Evolutionary conservation across 2,113 vertebrate species (phyloP), one percentile per base, ranked within the genome.

Genomic region (Phrynosoma platyrhinos): DNA sequence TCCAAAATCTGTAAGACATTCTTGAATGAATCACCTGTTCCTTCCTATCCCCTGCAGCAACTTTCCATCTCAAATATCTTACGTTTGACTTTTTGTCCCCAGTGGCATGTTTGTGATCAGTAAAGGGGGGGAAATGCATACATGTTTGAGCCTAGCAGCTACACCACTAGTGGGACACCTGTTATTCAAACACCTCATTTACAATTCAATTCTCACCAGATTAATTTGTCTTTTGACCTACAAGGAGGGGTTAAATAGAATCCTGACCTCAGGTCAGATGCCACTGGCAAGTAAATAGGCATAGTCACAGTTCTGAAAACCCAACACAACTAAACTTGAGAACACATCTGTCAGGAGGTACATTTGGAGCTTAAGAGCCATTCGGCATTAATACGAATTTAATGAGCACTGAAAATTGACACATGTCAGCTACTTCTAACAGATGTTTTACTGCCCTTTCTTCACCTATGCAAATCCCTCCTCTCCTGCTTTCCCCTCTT

Each of bases 201-300:
- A 93, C 97, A 97, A 94, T 96, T 95, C 94, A 95, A 93, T 95
- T 95, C 95, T 96, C 95, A 94, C 91, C 92, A 95, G 96, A 96
- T 96, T 96, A 95, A 96, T 97, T 96, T 93, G 91, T 82, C 94
- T 95, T 95, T 95, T 97, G 96, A 97, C 97, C 97, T 95, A 92
- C 94, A 89, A 95, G 94, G 91, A 96, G 94, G 96, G 97, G 97
- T 98, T 98, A 98, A 98, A 97, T 95, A 96, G 91, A 95, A 93
- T 94, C 89, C 91, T 96, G 96, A 97, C 96, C 96, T 88, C 13
- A 83, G 96, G 96, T 97, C 96, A 97, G 92, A 96, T 92, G 94
- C 94, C 96, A 97, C 42, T 97, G 97, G 98, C 97, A 97, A 96
- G 94, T 90, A 97, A 97, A 98, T 97, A 98, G 97, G 94, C 94